A percentile compares a stretch with the other conserved stretches of the same genome.
Evolutionary conservation across 2,888 invertebrate species (phyloP).

Genomic region (Oxytorus armatus): DNA sequence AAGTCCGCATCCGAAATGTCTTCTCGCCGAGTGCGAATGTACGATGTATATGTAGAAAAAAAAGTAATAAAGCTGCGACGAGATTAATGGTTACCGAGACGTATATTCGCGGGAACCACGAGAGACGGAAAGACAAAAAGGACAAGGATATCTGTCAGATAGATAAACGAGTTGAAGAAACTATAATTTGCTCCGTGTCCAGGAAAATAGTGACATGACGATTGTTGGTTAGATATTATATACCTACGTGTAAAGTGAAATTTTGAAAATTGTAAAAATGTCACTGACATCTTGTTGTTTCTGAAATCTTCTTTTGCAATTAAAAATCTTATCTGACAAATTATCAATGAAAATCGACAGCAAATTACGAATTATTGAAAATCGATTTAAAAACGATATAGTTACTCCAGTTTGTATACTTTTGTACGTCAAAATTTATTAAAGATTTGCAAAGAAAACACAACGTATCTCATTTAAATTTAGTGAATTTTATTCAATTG

Average conservation of each 20-base stretch:
- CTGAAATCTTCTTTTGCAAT: constrained; percentile 4
- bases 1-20: no score
- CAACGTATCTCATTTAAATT: no score
- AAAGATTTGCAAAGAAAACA: no score
- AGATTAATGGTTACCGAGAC: constrained; percentile 10
- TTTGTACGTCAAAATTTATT: no score
- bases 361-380: constrained; percentile 3
- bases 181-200: constrained; percentile 22
- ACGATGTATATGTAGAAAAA: background rate
- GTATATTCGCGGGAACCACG: background rate
- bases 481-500: no score
- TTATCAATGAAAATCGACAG: background rate
- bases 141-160: constrained; percentile 5
- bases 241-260: background rate
- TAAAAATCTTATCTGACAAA: background rate
- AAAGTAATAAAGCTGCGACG: background rate
- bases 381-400: no score
- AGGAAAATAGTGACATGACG: background rate
- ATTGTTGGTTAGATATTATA: background rate
- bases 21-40: background rate
- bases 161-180: constrained; percentile 9
- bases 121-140: background rate
- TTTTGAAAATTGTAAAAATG: background rate
- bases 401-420: no score
- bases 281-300: constrained; percentile 19